Conservation (phyloP, 2,113 vertebrate species). For the Scortum barcoo region DNA sequence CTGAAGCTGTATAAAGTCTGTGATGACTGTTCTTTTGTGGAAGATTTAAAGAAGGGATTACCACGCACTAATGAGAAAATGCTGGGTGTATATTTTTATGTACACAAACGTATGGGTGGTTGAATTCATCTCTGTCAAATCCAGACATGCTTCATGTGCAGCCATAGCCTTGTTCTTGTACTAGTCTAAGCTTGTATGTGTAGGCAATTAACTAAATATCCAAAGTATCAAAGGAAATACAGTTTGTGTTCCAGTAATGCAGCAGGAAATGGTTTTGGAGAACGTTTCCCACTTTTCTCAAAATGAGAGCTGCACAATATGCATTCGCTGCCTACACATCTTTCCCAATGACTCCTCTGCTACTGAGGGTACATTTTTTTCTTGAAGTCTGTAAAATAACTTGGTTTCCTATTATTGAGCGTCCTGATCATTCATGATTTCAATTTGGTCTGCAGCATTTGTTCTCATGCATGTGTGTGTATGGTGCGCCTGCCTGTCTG, state of each 20-base stretch:
- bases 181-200: slow-evolving; percentile 53
- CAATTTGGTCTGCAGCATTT: background rate
- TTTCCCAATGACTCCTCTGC: slow-evolving; percentile 5
- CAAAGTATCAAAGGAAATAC: slow-evolving; percentile 11
- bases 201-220: slow-evolving; percentile 24
- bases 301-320: background rate
- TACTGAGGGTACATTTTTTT: background rate
- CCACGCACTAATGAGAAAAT: background rate
- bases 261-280: slow-evolving; percentile 26
- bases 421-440: background rate
- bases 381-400: background rate
- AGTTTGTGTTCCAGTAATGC: slow-evolving; percentile 28
- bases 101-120: slow-evolving; percentile 56
- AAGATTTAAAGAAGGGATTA: slow-evolving; percentile 53
- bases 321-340: background rate
- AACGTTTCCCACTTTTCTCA: background rate
- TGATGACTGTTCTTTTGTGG: slow-evolving; percentile 38
- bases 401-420: background rate
- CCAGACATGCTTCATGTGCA: slow-evolving; percentile 41
- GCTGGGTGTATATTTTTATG: slow-evolving; percentile 43
- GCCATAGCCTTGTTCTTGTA: slow-evolving; percentile 7
- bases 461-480: slow-evolving; percentile 17
- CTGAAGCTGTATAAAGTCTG: slow-evolving; percentile 22
- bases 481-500: slow-evolving; percentile 28
- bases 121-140: slow-evolving; percentile 60